Evolutionary conservation across 2,888 invertebrate genomes (phyloP), one percentile per base, ranked within the genome.

Genomic region (Fabriciana adippe): DNA sequence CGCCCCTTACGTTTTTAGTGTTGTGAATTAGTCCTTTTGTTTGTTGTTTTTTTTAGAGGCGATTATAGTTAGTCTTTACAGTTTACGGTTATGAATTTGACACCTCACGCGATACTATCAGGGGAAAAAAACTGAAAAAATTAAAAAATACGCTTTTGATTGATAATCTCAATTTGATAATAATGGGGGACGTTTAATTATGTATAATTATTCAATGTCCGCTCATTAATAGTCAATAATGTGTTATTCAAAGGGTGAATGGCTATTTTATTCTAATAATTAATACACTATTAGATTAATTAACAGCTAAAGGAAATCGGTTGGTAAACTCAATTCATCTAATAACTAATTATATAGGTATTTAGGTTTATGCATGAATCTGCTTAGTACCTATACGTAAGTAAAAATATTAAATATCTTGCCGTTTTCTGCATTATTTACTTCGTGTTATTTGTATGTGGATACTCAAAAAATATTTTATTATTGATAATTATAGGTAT

Each of bases 11-110:
- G 78, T 79, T 82, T 87, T 85, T 90, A 90, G 90, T 90, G 90
- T 85, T 90, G 90, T 81, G 88, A 84, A 87, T 85, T 84, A 85
- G 82, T 78, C 70, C 80, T 87, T 87, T 82, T 88, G 88, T 87
- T 82, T 79, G 78, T 83, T 85, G 80, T 83, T 89, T 88, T 85
- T 86, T 85, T 83, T 78, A 79, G 69, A 78, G 79, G 79, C 80
- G 80, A 78, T 79, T 74, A 79, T 78, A 73, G 76, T 77, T 74
- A 71, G 76, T 72, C 72, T 70, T 74, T 72, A 81, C 79, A 79
- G 81, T 81, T 80, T 82, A 79, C 79, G 76, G 76, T 84, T 84
- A 87, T 84, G 82, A 79, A 83, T 83, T 84, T 87, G 86, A 87
- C 87, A 85, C 83, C 82, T 84, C 89, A 89, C 88, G 90, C 88